Evolutionary conservation across 2,797 vertebrate genomes (phyloP).

Genomic region (Lateolabrax maculatus): DNA sequence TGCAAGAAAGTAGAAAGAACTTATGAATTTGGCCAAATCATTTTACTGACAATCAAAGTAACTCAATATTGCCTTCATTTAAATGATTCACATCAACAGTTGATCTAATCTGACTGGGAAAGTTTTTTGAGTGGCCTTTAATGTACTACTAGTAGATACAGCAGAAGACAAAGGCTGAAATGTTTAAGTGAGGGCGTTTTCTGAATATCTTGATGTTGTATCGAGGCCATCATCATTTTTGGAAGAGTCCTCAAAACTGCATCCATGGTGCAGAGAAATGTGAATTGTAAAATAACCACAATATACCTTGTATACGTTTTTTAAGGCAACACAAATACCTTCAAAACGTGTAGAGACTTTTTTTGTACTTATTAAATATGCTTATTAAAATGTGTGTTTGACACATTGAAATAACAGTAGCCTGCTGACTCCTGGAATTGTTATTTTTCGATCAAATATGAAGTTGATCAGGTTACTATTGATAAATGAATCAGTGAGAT

Average conservation of each 20-base stretch:
- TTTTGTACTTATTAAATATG: too few species aligned
- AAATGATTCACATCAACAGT: slow-evolving; percentile 9
- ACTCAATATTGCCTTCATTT: neutral
- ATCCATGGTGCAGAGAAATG: neutral
- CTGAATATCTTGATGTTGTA: neutral
- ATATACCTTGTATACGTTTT: neutral
- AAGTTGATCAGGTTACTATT: neutral
- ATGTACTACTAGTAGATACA: neutral
- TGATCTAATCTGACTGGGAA: neutral
- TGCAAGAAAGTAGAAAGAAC: neutral
- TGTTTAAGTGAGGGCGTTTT: neutral
- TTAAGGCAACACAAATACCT: too few species aligned
- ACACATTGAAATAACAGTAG: too few species aligned
- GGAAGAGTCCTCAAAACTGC: neutral
- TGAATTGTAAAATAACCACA: neutral
- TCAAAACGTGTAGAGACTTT: too few species aligned
- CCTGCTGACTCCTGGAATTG: too few species aligned
- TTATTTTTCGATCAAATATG: too few species aligned
- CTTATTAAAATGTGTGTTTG: too few species aligned
- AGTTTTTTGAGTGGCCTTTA: neutral
- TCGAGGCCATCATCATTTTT: neutral
- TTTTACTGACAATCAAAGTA: slow-evolving; percentile 13
- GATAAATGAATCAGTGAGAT: neutral
- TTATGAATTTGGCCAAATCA: slow-evolving; percentile 12
- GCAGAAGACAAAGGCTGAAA: neutral